Evolutionary conservation across 2,888 invertebrate species (phyloP), one percentile per base, ranked within the genome.

Genomic region (Drosophila anceps): DNA sequence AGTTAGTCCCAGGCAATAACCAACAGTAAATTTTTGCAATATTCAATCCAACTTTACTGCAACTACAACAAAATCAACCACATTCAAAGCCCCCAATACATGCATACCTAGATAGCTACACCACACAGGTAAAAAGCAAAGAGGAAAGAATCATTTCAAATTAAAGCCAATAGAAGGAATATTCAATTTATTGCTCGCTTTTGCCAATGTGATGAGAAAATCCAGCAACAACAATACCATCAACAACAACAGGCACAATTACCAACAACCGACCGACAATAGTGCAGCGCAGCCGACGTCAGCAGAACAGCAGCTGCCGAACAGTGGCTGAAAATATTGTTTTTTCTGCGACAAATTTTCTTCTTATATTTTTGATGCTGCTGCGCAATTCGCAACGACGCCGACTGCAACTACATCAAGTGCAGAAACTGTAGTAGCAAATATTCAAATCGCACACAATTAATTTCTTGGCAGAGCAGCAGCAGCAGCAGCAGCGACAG

Each of bases 171-270:
- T 8, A 24, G 29, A 68, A 69, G 53, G 57, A 69, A 84, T 69
- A 77, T 76, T 62, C 48, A 54, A 68, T 50, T 60, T 63, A 66
- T 75, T 68, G 72, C 65, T 73, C 60, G 79, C 67, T 70, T 73
- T 79, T 69, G 51, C 79, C 76, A 54, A 81, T 84, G 88, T 86
- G 82, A 88, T 84, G 82, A 84, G 74, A 81, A 81, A 76, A 67
- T 72, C 70, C 39, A 76, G 59, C 65, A 71, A 61, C 77, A 76
- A 62, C 69, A 67, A 18, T 37, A 37, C 70, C 41, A 76, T 50
- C 59, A 69, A 60, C 72, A 76, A 60, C 66, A 68, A 41, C 35
- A 69, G n/a, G 60, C 57, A 78, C 65, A 69, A 77, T 73, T 67
- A 72, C 62, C 75, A 80, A 69, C 69, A 69, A 74, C 84, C 77